Conservation (phyloP, 2,888 invertebrate genomes). For the Pyrochroa serraticornis region DNA sequence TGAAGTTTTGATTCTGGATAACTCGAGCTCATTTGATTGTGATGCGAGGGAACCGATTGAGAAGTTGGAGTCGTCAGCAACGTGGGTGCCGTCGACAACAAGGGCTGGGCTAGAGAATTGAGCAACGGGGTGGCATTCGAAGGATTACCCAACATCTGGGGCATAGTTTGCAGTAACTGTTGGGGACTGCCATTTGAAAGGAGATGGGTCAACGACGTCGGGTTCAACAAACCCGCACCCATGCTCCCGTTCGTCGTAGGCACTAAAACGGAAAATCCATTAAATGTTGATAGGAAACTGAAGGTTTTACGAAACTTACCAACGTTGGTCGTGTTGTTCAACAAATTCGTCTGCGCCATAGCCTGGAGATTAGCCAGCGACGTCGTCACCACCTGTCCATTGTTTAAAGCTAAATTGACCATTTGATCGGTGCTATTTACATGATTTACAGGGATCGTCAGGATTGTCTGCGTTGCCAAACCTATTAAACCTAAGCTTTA, state of each 20-base stretch:
- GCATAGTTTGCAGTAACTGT: conserved; percentile 76
- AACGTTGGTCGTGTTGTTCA: conserved; percentile 52
- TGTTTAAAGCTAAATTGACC: conserved; percentile 82
- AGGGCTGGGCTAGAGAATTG: conserved; percentile 52
- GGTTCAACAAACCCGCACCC: conserved; percentile 72
- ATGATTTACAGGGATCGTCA: conserved; percentile 93
- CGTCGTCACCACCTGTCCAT: conserved; percentile 85
- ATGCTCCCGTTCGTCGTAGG: conserved; percentile 69
- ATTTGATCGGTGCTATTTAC: conserved; percentile 74
- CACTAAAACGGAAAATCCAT: conserved; percentile 43
- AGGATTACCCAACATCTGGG: conserved; percentile 63
- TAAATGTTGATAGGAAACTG: not conserved
- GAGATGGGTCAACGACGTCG: conserved; percentile 71
- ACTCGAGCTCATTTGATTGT: conserved; percentile 50
- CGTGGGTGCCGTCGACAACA: conserved; percentile 43
- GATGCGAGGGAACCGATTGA: conserved; percentile 47
- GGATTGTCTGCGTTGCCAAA: conserved; percentile 92
- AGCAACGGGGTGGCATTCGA: conserved; percentile 42
- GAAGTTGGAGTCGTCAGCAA: conserved; percentile 35
- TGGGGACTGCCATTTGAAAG: conserved; percentile 75
- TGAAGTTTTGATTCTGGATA: conserved; percentile 51
- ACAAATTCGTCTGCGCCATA: conserved; percentile 74
- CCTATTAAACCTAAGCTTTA: conserved; percentile 63
- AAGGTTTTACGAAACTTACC: conserved; percentile 47
- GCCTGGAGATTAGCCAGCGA: conserved; percentile 81